phyloP scores from a whole-genome alignment of 2,113 vertebrate species.

The Ochotona princeps region DNA sequence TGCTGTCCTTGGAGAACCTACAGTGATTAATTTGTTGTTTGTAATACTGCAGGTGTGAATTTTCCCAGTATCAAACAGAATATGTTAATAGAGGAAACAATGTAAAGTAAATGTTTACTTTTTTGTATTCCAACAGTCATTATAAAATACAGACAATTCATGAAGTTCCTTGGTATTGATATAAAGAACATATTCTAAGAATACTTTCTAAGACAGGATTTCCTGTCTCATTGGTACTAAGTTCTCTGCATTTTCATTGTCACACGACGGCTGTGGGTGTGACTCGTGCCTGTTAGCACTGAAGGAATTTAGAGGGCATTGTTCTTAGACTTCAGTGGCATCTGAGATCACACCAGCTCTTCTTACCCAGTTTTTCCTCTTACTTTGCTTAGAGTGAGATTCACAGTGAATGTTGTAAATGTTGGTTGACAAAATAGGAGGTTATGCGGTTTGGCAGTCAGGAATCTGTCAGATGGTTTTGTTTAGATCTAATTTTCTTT shows the following conservation, averaged over 20 bases:
- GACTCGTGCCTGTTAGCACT: neutral
- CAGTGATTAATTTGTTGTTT: neutral
- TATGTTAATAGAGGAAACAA: neutral
- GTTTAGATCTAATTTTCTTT: slow-evolving; percentile 53
- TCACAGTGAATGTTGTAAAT: slow-evolving; percentile 60
- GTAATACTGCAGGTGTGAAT: neutral
- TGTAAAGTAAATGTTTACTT: neutral
- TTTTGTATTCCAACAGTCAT: neutral
- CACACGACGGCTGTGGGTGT: neutral
- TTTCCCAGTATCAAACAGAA: neutral
- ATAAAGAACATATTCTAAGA: slow-evolving; percentile 10
- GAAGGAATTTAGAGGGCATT: neutral
- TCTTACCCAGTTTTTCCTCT: slow-evolving; percentile 61
- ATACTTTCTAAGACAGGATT: slow-evolving; percentile 5
- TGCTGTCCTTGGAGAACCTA: neutral
- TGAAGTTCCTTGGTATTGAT: neutral
- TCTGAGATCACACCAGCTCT: slow-evolving; percentile 51
- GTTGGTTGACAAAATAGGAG: slow-evolving; percentile 72
- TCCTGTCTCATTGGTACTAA: neutral
- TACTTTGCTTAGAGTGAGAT: slow-evolving; percentile 46
- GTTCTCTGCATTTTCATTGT: slow-evolving; percentile 11
- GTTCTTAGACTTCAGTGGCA: slow-evolving; percentile 51
- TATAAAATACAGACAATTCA: neutral
- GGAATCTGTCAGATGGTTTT: slow-evolving; percentile 67
- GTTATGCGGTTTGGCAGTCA: slow-evolving; percentile 71